Evolutionary conservation across 2,113 vertebrate species (phyloP).

Genomic region (Athene noctua): DNA sequence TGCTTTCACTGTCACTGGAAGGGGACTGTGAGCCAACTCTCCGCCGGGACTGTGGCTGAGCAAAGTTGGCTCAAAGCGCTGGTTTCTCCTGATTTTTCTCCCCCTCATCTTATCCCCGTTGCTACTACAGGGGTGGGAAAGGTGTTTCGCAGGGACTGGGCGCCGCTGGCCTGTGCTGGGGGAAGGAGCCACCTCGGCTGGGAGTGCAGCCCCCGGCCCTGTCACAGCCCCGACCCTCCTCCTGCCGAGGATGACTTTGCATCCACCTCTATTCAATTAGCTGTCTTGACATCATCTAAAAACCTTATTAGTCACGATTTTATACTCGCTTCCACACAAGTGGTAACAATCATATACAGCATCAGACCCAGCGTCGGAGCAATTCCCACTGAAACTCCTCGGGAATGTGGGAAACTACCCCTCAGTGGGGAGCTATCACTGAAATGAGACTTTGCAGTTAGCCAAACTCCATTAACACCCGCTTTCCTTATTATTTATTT

Average conservation of each 20-base stretch:
- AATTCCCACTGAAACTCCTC: neutral
- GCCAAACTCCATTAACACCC: neutral
- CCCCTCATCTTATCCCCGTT: neutral
- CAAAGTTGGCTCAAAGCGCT: neutral
- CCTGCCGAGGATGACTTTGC: neutral
- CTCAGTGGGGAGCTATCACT: neutral
- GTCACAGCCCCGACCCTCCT: neutral
- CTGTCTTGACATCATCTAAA: neutral
- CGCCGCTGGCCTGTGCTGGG: accelerated
- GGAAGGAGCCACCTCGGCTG: neutral
- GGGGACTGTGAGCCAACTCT: neutral
- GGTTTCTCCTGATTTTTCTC: neutral
- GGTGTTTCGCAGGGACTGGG: neutral
- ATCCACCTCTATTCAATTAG: neutral
- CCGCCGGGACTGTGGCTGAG: neutral
- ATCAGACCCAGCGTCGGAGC: neutral
- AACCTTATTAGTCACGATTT: neutral
- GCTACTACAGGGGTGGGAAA: accelerated
- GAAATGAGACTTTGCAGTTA: accelerated
- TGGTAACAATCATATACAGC: accelerated
- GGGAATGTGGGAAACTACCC: neutral
- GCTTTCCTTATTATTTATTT: neutral
- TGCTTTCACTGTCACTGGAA: accelerated
- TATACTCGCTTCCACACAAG: neutral
- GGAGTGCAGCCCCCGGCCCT: neutral